Base-by-base conservation (phyloP, 2,113 vertebrate genomes). In the Riparia riparia region DNA sequence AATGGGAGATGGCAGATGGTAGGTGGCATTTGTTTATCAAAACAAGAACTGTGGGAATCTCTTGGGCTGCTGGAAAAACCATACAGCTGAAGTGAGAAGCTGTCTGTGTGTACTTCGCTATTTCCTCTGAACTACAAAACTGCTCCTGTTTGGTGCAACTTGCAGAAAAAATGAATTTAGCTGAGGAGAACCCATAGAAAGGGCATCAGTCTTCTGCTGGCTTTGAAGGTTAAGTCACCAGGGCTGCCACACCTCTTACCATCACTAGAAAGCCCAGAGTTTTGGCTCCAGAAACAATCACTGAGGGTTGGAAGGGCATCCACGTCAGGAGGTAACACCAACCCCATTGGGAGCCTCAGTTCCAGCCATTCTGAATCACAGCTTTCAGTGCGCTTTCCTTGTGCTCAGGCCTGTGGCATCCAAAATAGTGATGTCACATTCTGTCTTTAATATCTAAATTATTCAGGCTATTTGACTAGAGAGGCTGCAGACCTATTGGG, bases 21-120 rank as follows among this genome's bases (percentile, higher is more conserved):
- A 34, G 92, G 82, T 94, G 85, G 82, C 83, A 87, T 94, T 91
- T 97, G 85, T 94, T 97, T 95, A 94, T 92, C 92, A 77, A 69
- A 94, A 86, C 82, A 90, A 68, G 82, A 81, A 78, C 76, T 60
- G 53, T 78, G 42, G 95, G 56, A 71, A 71, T 88, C 95, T 93
- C 93, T 81, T 68, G 93, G 87, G 96, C 44, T 73, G 72, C 72
- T 86, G 90, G 34, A 64, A 74, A 61, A 68, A 10, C 76, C 45
- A 5, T 14, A 11, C 17, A 83, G 92, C 76, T 89, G 72, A 90
- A 86, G 85, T 83, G 85, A 95, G 82, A 88, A 86, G 21, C 26
- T 90, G 58, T 73, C 66, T 77, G 44, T 21, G 85, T 56, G 71
- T 69, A 17, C 56, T 90, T 56, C 86, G 72, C 24, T 64, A 16